phyloP scores from a whole-genome alignment of 2,113 vertebrate genomes.

The Corythaixoides concolor region DNA sequence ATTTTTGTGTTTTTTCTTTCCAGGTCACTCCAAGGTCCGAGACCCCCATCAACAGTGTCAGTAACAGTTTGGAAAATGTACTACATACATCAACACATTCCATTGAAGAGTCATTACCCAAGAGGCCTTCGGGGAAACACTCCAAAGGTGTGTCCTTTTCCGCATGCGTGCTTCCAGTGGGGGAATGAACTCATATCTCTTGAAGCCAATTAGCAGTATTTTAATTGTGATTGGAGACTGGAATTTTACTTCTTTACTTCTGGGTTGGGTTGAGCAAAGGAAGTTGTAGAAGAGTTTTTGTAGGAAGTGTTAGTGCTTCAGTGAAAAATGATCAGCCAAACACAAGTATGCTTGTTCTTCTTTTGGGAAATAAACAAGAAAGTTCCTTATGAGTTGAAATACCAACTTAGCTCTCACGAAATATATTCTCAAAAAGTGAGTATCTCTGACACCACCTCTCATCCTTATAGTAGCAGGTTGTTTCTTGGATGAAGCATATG shows the following conservation, averaged over 20 bases:
- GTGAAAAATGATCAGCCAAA: background rate
- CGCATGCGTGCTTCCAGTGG: rapidly evolving
- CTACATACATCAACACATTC: constrained; percentile 80
- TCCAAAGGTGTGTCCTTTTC: constrained; percentile 79
- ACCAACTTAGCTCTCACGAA: background rate
- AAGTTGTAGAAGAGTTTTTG: background rate
- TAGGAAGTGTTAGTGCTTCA: background rate
- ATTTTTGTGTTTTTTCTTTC: background rate
- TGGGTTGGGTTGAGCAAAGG: background rate
- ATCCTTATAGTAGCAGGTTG: background rate
- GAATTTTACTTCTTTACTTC: background rate
- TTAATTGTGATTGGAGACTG: background rate
- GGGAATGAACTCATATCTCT: rapidly evolving
- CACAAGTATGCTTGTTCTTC: background rate
- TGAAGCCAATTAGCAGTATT: background rate
- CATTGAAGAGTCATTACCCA: constrained; percentile 79
- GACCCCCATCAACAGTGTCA: constrained; percentile 65
- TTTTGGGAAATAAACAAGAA: background rate
- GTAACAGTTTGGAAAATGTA: constrained; percentile 79
- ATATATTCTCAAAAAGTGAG: background rate
- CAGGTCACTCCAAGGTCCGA: constrained; percentile 76
- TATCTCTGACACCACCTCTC: background rate
- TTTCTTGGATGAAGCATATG: background rate
- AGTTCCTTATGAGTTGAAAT: background rate
- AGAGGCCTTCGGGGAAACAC: constrained; percentile 79